These are phyloP conservation scores for Formica selysi DNA, from an alignment of 1,140 invertebrate species.

Conservation along the genomic window DNA sequence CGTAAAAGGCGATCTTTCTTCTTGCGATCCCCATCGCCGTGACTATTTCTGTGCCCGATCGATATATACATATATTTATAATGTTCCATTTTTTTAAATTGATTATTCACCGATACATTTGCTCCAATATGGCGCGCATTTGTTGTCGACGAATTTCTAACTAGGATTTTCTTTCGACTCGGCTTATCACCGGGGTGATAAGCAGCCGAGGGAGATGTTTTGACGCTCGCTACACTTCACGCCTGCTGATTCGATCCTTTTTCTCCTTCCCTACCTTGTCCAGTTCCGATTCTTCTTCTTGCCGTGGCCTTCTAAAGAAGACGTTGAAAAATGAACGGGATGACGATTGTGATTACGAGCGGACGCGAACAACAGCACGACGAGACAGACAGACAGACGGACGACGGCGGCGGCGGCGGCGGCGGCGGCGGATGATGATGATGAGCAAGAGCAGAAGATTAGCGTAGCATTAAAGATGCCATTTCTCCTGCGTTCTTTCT, in stretches of 20 bases:
- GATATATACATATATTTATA: no score
- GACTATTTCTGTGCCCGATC: no score
- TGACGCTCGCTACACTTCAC: conserved; percentile 46
- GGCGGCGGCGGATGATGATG: conserved; percentile 71
- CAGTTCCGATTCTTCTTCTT: conserved; percentile 72
- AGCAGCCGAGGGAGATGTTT: conserved; percentile 14
- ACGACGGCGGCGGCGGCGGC: conserved; percentile 7
- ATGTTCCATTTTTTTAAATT: no score
- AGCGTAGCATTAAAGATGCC: conserved; percentile 75
- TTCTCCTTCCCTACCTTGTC: conserved; percentile 20
- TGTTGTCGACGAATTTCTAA: not conserved
- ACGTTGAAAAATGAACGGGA: conserved; percentile 83
- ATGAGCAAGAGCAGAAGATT: conserved; percentile 75
- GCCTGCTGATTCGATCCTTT: conserved; percentile 66
- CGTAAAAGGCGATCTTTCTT: conserved; percentile 2
- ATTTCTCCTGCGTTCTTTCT: conserved; percentile 67
- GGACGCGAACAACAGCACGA: conserved; percentile 72
- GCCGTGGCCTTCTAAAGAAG: conserved; percentile 77
- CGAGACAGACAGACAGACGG: conserved; percentile 20
- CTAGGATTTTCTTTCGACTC: not conserved
- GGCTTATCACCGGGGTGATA: conserved; percentile 22
- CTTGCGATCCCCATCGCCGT: no score
- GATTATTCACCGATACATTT: not conserved
- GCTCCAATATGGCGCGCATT: no score
- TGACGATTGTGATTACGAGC: conserved; percentile 82